Conservation (phyloP, 2,888 invertebrate species). For the Pocota personata region DNA sequence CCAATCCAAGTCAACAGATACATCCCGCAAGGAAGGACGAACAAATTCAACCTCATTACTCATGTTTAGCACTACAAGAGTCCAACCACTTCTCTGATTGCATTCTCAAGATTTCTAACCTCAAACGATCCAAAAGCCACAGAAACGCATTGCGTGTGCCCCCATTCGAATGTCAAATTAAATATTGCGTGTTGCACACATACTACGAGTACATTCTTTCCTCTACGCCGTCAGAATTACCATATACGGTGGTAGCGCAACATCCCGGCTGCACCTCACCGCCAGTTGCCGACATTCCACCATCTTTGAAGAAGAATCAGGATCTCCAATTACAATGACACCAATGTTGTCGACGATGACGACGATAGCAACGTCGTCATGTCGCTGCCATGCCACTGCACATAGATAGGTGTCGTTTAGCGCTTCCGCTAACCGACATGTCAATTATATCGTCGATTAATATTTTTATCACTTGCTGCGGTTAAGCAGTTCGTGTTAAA, state of each 20-base stretch:
- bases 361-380: slow-evolving; percentile 11
- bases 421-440: slow-evolving; percentile 65
- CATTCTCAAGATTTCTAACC: not conserved
- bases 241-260: slow-evolving; percentile 15
- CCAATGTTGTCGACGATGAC: slow-evolving; percentile 4
- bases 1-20: not conserved
- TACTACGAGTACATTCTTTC: slow-evolving; percentile 5
- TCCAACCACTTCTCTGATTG: not conserved
- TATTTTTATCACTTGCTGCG: slow-evolving; percentile 54
- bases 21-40: not conserved
- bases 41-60: not conserved
- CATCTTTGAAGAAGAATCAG: slow-evolving; percentile 17
- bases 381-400: not conserved
- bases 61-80: not conserved
- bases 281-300: not conserved
- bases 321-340: slow-evolving; percentile 52
- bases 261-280: not conserved
- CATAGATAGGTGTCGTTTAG: slow-evolving; percentile 53
- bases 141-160: slow-evolving; percentile 26
- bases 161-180: slow-evolving; percentile 28
- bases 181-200: slow-evolving; percentile 44
- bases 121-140: not conserved
- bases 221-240: not conserved
- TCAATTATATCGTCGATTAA: slow-evolving; percentile 62
- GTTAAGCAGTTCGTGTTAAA: slow-evolving; percentile 67